Evolutionary conservation across 2,797 vertebrate species (phyloP), one percentile per base, ranked within the genome.

Genomic region (Myotis findleyi): DNA sequence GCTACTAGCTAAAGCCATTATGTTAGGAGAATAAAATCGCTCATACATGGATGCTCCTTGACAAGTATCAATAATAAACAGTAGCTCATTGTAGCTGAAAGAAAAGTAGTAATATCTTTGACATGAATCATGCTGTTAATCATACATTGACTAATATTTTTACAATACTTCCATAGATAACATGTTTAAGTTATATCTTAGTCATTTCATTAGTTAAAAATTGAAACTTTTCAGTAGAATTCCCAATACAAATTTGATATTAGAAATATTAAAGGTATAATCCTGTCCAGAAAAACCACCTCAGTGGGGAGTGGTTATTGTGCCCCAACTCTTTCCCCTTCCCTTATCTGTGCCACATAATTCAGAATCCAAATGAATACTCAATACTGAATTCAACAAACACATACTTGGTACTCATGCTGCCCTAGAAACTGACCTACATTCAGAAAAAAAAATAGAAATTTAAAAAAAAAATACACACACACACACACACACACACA

Each of bases 1-100:
- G 98, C 99, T 99, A 98, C 99, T 99, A 91, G 99, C 99, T 97
- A 99, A 97, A 64, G 99, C 99, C 99, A 99, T 99, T 97, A 99
- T 99, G 97, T 99, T 99, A 8, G 99, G 99, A 17, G 99, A 99
- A 98, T 99, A 99, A 98, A 99, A 99, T 47, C 99, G 98, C 97
- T 99, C 99, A 49, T 99, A 99, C 99, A 99, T 99, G 96, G 99
- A 99, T 75, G 99, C 99, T 41, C 99, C 99, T 98, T 99, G 99
- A 97, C 99, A 99, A 72, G 99, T 99, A 96, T 99, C 99, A 81
- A 99, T 99, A 97, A 99, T 99, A 98, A 99, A 99, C 91, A 99
- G 98, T 97, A 99, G 97, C 94, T 99, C 99, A 3, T 99, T 99
- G 97, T 99, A 99, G 97, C 99, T 99, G 98, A 87, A 98, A 98